Evolutionary conservation across 2,113 vertebrate species (phyloP), one percentile per base, ranked within the genome.

Genomic region (Pomatorhinus ruficollis): DNA sequence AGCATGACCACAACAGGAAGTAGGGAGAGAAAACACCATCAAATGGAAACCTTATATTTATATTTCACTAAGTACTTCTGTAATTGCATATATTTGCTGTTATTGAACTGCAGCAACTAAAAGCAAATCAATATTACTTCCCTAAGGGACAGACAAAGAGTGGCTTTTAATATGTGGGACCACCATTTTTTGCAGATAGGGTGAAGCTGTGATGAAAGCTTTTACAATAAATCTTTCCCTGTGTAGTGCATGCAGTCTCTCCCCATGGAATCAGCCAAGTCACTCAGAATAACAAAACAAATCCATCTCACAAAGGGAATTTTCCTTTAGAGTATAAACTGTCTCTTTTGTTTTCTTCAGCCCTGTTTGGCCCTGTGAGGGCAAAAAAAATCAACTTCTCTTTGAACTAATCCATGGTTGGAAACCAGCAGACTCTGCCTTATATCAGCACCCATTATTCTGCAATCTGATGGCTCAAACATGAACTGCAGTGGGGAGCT

Each of bases 61-160:
- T 91, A 69, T 87, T 91, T 91, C 68, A 72, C 47, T 33, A 79
- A 72, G 78, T 85, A 80, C 77, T 88, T 89, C 60, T 2, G 2
- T 66, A 94, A 88, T 86, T 81, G 49, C 53, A 31, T 87, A 54
- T 56, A 44, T 70, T 76, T 74, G 45, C 53, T 87, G 25, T 57
- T 95, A 93, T 50, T 87, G 79, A 86, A 87, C 74, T 49, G 57
- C 30, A 81, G 69, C 56, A 85, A 86, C 52, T 95, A 92, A 96
- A 96, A 95, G 42, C 45, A 76, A 90, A 92, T 95, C 70, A 81
- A 30, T 91, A 54, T 79, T 83, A 7, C 23, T 84, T 83, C 63
- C 77, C 44, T 49, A 11, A 24, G 59, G 89, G 70, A 52, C 53
- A 61, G 45, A 76, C 16, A 52, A 54, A 91, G 23, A 64, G 39